These are phyloP conservation scores for Calameuta pallipes DNA, from an alignment of 2,888 invertebrate species.

Conservation along the genomic window DNA sequence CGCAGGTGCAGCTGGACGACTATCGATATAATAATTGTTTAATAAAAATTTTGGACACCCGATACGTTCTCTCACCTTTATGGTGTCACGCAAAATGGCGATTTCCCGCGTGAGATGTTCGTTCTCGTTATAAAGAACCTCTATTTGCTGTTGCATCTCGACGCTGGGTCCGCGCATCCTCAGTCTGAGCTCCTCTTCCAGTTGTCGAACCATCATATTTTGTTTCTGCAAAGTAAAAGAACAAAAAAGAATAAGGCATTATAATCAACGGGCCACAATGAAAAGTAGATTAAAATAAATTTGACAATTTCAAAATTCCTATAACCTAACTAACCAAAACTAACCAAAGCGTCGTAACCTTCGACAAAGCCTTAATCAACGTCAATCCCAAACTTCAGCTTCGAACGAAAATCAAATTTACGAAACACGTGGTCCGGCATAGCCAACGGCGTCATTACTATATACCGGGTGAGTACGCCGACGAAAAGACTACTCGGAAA, in stretches of 20 bases:
- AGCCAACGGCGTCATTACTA: too few species aligned
- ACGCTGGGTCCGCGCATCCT: slow-evolving; percentile 90
- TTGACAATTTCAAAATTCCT: too few species aligned
- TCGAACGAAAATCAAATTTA: too few species aligned
- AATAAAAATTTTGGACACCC: background rate
- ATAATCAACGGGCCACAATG: background rate
- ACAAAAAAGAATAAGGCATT: slow-evolving; percentile 7
- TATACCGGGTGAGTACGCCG: background rate
- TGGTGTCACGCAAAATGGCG: slow-evolving; percentile 91
- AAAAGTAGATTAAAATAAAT: too few species aligned
- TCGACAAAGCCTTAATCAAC: too few species aligned
- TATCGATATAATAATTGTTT: background rate
- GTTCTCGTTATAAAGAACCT: slow-evolving; percentile 91
- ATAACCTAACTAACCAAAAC: too few species aligned
- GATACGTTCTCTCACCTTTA: slow-evolving; percentile 74
- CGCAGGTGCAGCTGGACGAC: too few species aligned
- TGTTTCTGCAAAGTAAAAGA: slow-evolving; percentile 81
- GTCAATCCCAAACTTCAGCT: too few species aligned
- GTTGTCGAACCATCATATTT: slow-evolving; percentile 92
- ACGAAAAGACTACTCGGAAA: slow-evolving; percentile 1
- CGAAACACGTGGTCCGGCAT: too few species aligned
- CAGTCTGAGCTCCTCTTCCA: slow-evolving; percentile 91
- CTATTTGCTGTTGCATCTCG: slow-evolving; percentile 92
- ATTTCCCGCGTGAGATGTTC: slow-evolving; percentile 94
- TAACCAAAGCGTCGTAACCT: too few species aligned